These are phyloP conservation scores for Entelurus aequoreus DNA, from an alignment of 2,113 vertebrate species.

Conservation along the genomic window DNA sequence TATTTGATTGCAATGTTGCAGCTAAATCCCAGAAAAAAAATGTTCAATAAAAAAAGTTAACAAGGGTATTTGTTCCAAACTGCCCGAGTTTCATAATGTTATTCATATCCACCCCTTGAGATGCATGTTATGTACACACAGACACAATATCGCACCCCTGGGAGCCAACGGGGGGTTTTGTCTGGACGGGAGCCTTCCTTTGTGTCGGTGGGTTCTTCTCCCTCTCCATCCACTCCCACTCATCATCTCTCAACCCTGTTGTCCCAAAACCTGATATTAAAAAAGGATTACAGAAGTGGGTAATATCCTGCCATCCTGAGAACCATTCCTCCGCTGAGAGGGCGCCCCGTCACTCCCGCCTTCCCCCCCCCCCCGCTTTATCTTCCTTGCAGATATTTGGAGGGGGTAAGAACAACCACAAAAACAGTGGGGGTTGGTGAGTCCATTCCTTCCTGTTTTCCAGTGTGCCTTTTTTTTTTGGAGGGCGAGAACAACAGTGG, in stretches of 20 bases:
- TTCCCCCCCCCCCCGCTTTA: slow-evolving; percentile 5
- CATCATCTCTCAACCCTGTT: slow-evolving; percentile 13
- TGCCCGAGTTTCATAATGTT: slow-evolving; percentile 28
- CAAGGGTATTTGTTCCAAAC: neutral
- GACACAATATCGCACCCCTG: slow-evolving; percentile 37
- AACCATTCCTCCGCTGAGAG: slow-evolving; percentile 32
- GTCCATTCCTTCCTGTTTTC: slow-evolving; percentile 29
- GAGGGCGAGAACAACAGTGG: slow-evolving; percentile 38
- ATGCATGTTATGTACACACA: slow-evolving; percentile 49
- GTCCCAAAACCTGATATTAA: slow-evolving; percentile 66
- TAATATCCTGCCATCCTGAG: slow-evolving; percentile 57
- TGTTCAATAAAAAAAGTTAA: slow-evolving; percentile 2
- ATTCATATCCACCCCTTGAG: slow-evolving; percentile 49
- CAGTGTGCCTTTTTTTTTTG: slow-evolving; percentile 38
- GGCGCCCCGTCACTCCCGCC: slow-evolving; percentile 15
- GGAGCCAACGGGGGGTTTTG: slow-evolving; percentile 46
- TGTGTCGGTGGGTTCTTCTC: slow-evolving; percentile 17
- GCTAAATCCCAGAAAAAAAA: neutral
- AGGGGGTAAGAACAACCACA: slow-evolving; percentile 34
- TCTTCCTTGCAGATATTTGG: slow-evolving; percentile 33
- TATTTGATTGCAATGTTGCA: neutral
- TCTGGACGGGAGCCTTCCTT: slow-evolving; percentile 53
- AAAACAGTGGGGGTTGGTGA: slow-evolving; percentile 26
- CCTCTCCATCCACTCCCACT: slow-evolving; percentile 19
- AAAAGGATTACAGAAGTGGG: slow-evolving; percentile 63